A percentile compares a stretch with the other conserved stretches of the same genome.
Evolutionary conservation across 2,113 vertebrate species (phyloP).

Genomic region (Epinephelus fuscoguttatus): DNA sequence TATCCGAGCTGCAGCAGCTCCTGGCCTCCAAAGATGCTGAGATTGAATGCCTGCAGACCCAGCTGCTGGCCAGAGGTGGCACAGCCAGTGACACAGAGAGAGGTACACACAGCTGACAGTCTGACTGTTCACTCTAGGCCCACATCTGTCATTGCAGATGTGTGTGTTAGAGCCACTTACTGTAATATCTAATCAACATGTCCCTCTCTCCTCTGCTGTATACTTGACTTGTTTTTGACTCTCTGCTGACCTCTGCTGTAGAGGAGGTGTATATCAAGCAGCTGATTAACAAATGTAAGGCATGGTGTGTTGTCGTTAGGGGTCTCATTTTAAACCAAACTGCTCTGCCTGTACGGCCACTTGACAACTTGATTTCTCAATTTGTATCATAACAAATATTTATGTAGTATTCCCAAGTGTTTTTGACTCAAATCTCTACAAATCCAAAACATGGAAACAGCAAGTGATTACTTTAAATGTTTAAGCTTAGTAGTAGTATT

Average conservation of each 20-base stretch:
- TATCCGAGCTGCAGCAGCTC: conserved; percentile 92
- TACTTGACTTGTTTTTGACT: conserved; percentile 49
- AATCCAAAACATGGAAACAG: not conserved
- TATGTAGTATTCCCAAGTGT: not conserved
- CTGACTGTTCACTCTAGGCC: not conserved
- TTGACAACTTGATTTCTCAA: not conserved
- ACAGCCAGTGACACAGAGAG: conserved; percentile 86
- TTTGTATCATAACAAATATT: not conserved
- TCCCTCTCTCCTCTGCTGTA: conserved; percentile 49
- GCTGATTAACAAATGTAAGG: conserved; percentile 95
- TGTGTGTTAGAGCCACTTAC: conserved; percentile 38
- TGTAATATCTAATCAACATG: conserved; percentile 59
- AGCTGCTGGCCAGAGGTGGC: conserved; percentile 87
- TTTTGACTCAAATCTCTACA: not conserved
- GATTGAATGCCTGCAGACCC: conserved; percentile 92
- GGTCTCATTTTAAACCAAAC: conserved; percentile 39
- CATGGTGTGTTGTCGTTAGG: conserved; percentile 11
- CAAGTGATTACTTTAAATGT: not conserved
- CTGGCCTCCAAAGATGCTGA: conserved; percentile 93
- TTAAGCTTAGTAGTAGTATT: not conserved
- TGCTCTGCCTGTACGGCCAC: not conserved
- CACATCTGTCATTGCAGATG: conserved; percentile 20
- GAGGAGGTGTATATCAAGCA: conserved; percentile 93
- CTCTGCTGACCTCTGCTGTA: conserved; percentile 82
- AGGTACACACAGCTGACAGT: conserved; percentile 84